A percentile compares a stretch with the other conserved stretches of the same genome.
Evolutionary conservation across 2,797 vertebrate species (phyloP).

Genomic region (Epinephelus coioides): DNA sequence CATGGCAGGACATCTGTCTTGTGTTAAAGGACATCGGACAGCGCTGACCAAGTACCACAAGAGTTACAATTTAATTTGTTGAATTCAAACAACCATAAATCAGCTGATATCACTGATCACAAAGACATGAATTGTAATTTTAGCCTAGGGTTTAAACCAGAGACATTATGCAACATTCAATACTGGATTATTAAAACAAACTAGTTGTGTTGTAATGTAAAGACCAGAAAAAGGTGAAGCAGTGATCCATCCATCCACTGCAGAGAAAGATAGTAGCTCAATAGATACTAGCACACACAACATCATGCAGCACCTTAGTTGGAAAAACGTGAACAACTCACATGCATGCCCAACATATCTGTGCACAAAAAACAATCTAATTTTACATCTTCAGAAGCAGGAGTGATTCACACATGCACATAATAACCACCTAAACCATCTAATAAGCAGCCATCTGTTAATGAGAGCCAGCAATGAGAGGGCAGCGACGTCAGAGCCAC

Average conservation of each 20-base stretch:
- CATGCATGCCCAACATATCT: background rate
- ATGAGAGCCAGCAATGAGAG: slow-evolving; percentile 13
- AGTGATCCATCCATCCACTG: background rate
- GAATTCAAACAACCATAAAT: slow-evolving; percentile 19
- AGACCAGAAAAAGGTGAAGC: background rate
- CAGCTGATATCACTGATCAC: background rate
- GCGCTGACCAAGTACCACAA: background rate
- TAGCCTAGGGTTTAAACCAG: slow-evolving; percentile 3
- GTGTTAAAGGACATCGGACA: slow-evolving; percentile 18
- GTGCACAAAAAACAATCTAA: background rate
- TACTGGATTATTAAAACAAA: slow-evolving; percentile 21
- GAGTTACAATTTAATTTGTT: slow-evolving; percentile 22
- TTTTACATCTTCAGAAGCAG: background rate
- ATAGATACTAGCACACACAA: background rate
- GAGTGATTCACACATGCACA: background rate
- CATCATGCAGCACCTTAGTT: background rate
- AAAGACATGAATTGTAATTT: slow-evolving; percentile 4
- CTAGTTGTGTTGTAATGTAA: background rate
- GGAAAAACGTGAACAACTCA: background rate
- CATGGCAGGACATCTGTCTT: slow-evolving; percentile 32
- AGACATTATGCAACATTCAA: background rate
- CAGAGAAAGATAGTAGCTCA: background rate
- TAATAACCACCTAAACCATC: background rate
- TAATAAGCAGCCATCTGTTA: background rate
- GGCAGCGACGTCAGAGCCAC: slow-evolving; percentile 70